Evolutionary conservation across 2,888 invertebrate genomes (phyloP).

Genomic region (Panzeria rudis): DNA sequence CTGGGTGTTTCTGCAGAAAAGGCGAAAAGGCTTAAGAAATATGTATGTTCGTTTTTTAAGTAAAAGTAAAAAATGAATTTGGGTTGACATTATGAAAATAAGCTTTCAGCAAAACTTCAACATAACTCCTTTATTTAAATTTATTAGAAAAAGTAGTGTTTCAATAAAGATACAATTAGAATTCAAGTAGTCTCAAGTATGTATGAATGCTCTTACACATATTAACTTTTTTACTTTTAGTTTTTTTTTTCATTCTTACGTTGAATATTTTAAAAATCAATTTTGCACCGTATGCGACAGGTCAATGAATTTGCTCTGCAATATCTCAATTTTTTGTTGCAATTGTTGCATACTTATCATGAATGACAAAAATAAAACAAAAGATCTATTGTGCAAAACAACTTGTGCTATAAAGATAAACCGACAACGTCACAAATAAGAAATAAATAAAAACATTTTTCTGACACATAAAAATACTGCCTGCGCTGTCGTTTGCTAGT

Average conservation of each 20-base stretch:
- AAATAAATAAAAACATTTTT: not conserved
- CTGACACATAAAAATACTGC: not conserved
- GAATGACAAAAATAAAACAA: constrained; percentile 33
- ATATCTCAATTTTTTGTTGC: not conserved
- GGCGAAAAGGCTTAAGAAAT: too few species aligned
- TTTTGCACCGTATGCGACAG: constrained; percentile 9
- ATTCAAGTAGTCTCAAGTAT: not conserved
- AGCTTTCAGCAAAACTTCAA: too few species aligned
- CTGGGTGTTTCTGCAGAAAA: too few species aligned
- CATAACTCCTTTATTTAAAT: too few species aligned
- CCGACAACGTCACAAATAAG: not conserved
- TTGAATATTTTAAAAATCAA: not conserved
- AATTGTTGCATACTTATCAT: constrained; percentile 12
- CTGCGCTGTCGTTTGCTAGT: too few species aligned
- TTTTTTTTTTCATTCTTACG: not conserved
- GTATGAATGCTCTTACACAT: too few species aligned
- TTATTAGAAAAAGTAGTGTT: too few species aligned
- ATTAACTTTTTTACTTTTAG: not conserved
- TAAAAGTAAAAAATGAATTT: too few species aligned
- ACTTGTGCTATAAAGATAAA: constrained; percentile 57
- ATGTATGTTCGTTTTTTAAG: too few species aligned
- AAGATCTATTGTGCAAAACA: constrained; percentile 16
- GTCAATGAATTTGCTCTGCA: constrained; percentile 52
- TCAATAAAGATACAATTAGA: too few species aligned
- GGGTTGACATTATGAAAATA: too few species aligned